These are phyloP conservation scores for Asarcornis scutulata DNA, from an alignment of 2,113 vertebrate species.

Conservation along the genomic window DNA sequence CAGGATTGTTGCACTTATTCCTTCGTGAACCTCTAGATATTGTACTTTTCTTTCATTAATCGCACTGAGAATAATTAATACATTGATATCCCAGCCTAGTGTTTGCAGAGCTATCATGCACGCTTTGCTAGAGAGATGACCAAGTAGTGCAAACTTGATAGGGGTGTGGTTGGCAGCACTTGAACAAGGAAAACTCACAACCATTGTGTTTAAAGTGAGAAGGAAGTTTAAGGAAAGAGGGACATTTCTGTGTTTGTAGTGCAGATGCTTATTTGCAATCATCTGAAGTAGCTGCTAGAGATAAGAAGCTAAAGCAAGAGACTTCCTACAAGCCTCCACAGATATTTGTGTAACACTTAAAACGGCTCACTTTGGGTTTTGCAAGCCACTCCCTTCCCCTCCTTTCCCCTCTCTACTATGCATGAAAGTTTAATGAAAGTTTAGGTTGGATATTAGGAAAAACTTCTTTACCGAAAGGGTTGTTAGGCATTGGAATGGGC, in stretches of 20 bases:
- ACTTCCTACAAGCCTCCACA: neutral
- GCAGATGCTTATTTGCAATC: neutral
- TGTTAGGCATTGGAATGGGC: no score
- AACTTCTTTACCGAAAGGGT: no score
- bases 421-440: neutral
- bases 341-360: neutral
- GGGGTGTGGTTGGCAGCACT: neutral
- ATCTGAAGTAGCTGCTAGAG: neutral
- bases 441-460: no score
- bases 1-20: constrained; percentile 22
- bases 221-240: neutral
- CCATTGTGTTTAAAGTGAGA: neutral
- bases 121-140: neutral
- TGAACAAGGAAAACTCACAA: neutral
- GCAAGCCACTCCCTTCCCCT: neutral
- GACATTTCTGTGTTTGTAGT: neutral
- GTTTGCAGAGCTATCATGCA: neutral
- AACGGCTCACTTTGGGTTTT: neutral
- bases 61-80: constrained; percentile 16
- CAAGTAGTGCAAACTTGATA: neutral
- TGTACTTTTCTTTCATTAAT: constrained; percentile 11
- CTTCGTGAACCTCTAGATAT: neutral
- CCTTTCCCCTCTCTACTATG: fast-evolving
- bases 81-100: neutral
- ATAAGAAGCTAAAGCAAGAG: neutral